Base-by-base conservation (phyloP, 2,797 vertebrate genomes). In the Karalla daura region DNA sequence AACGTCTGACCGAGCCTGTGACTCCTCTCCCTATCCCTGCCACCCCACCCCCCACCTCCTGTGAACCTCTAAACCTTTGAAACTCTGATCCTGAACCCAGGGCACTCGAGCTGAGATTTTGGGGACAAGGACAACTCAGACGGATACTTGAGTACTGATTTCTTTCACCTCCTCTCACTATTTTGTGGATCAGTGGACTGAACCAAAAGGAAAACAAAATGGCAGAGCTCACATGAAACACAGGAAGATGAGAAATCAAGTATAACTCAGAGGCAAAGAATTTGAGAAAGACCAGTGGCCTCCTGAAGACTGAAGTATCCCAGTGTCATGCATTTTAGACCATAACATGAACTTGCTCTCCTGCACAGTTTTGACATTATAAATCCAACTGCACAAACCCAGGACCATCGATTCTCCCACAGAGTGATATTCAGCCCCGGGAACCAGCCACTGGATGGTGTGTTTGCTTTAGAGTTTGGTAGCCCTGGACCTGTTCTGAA, bases 1-100 rank as follows among this genome's bases (percentile, higher is more conserved):
- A 95, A 91, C 89, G 72, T 65, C 53, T 2, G 36, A 74, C 78
- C 43, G 40, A 58, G 15, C 49, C 52, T 15, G 18, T n/a, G 0
- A 15, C 63, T 10, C 45, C 59, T 41, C 18, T 18, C 20, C 3
- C 2, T 1, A 32, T 17, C 44, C 50, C 63, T 44, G 32, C 60
- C 12, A 27, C 51, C 68, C 65, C 36, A 17, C 40, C 66, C 12
- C 54, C 59, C 52, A 11, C 7, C 3, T 35, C 56, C 70, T 4
- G 7, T 33, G 45, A 58, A 70, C 62, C 36, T 52, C 63, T 41
- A 58, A 40, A 45, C 59, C 43, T 39, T 10, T 27, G 40, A 73
- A 49, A 60, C 74, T 44, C 43, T 41, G 44, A 74, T 56, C 43
- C 64, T 55, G 64, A 76, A 33, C 54, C 21, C 27, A 30, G 56